A percentile compares a stretch with the other conserved stretches of the same genome.
Conservation (phyloP, 2,113 vertebrate species). For the Poecile atricapillus region DNA sequence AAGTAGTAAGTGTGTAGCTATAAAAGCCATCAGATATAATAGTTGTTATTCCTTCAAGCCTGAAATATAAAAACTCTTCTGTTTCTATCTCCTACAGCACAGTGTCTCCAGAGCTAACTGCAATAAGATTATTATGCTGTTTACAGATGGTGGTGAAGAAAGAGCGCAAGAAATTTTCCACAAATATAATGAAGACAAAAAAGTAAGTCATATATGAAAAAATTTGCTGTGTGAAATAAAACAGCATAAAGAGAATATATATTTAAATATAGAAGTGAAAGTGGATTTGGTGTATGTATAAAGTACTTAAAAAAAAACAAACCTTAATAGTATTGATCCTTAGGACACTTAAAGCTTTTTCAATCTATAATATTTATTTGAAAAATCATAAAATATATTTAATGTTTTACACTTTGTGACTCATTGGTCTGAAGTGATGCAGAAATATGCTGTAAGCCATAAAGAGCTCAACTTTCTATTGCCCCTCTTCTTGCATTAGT, state of each 20-base stretch:
- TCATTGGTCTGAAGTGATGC: neutral
- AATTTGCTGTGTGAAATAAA: neutral
- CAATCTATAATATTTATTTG: neutral
- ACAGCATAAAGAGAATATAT: neutral
- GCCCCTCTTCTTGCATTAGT: neutral
- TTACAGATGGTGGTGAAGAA: slow-evolving; percentile 97
- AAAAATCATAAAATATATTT: neutral
- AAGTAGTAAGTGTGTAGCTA: neutral
- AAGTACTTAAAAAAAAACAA: neutral
- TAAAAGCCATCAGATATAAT: neutral
- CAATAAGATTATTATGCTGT: slow-evolving; percentile 99
- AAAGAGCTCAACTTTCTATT: neutral
- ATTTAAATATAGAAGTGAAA: neutral
- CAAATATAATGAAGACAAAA: slow-evolving; percentile 91
- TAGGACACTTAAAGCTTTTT: neutral
- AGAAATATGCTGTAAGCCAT: neutral
- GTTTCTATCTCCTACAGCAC: slow-evolving; percentile 72
- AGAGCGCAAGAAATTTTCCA: slow-evolving; percentile 90
- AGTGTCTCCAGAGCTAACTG: slow-evolving; percentile 95
- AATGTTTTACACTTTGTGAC: neutral
- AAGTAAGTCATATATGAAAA: slow-evolving; percentile 73
- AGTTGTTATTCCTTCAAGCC: neutral
- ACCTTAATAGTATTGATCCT: neutral
- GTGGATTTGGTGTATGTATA: neutral
- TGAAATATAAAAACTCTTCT: neutral